These are phyloP conservation scores for Philopedon plagiatum DNA, from an alignment of 2,888 invertebrate species.

Conservation along the genomic window DNA sequence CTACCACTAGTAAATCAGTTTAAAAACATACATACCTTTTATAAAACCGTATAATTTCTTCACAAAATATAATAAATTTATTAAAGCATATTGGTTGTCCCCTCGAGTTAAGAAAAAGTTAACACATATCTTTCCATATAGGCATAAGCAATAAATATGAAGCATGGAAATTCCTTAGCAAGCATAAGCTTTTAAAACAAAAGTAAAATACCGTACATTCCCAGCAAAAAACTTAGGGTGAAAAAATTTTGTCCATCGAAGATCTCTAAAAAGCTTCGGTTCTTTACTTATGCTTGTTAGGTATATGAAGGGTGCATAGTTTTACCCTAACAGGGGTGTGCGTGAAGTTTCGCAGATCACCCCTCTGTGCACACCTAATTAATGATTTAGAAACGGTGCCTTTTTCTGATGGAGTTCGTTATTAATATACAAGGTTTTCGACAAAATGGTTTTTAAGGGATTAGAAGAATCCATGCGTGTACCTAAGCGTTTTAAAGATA, in stretches of 20 bases:
- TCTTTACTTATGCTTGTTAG: background rate
- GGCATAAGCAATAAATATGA: too few relatives aligned
- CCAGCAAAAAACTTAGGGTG: constrained; percentile 1
- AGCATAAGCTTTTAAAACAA: too few relatives aligned
- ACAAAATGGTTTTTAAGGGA: constrained; percentile 1
- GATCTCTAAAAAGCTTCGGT: background rate
- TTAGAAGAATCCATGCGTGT: background rate
- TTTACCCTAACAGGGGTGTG: constrained; percentile 5
- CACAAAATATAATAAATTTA: too few relatives aligned
- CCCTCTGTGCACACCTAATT: constrained; percentile 18
- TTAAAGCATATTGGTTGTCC: too few relatives aligned
- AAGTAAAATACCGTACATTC: background rate
- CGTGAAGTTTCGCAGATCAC: constrained; percentile 4
- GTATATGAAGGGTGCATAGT: constrained; percentile 15
- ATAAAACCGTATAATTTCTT: too few relatives aligned
- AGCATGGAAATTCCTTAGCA: too few relatives aligned
- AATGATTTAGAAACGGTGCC: constrained; percentile 16
- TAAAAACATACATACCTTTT: too few relatives aligned
- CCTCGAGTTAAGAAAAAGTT: too few relatives aligned
- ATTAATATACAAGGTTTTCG: background rate
- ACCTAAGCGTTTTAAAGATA: too few relatives aligned
- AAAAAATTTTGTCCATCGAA: background rate
- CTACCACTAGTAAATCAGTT: too few relatives aligned
- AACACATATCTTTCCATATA: too few relatives aligned
- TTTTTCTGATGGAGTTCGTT: constrained; percentile 5